Base-by-base conservation (phyloP, 2,797 vertebrate genomes). In the Hyperoplus lanceolatus region DNA sequence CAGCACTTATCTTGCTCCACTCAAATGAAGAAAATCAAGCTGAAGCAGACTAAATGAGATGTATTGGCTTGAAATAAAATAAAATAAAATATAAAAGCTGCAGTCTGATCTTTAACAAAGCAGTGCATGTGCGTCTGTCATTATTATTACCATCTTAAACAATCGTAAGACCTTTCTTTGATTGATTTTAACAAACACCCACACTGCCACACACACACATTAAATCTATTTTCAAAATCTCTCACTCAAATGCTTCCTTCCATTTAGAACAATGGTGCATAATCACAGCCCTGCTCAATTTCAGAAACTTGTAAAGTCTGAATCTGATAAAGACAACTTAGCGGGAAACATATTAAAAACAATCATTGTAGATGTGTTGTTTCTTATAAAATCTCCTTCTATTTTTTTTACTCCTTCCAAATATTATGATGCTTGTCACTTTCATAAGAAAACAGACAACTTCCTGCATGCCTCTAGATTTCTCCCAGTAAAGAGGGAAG, bases 401-500 rank as follows among this genome's bases (percentile, higher is more conserved):
- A 14, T 56, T 46, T 75, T 46, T 75, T 61, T 8, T 51, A 51
- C 12, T 61, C 1, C 10, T 16, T 73, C 8, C 4, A 29, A 79
- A 66, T 49, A 73, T 65, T 5, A 45, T 29, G 4, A 39, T 63
- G 16, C 66, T 68, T 39, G 41, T 78, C 7, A 1, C 4, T 49
- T 61, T 57, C 16, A 18, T 49, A 15, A 29, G 14, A 13, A 70
- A 71, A 67, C 12, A 5, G n/a, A 67, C 29, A 18, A n/a, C 16
- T 63, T 62, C 38, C 11, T 59, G 29, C 41, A 45, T 18, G 51
- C 54, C 5, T 70, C 8, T 4, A 36, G 49, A 57, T 49, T 70
- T 74, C 62, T 74, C 55, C 7, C 29, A 43, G 50, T 14, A 49
- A 65, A 70, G 55, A 39, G 39, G 36, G 62, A 70, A 80, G 39